Percentiles rank a stretch among this genome's conserved stretches.
Evolutionary conservation across 2,113 vertebrate species (phyloP).

Genomic region (Notechis scutatus): DNA sequence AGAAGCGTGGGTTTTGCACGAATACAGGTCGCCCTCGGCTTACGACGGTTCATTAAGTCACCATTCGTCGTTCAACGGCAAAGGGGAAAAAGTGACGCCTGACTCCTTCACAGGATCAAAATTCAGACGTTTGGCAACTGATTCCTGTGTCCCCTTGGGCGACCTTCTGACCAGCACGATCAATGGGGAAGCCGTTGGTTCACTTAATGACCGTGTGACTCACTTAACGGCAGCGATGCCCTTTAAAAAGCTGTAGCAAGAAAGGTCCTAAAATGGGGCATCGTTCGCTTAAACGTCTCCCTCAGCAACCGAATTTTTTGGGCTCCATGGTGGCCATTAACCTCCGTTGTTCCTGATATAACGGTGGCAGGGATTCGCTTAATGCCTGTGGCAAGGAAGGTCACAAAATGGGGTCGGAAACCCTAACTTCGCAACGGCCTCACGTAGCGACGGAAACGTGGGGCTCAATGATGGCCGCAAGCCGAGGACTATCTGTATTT

Average conservation of each 20-base stretch:
- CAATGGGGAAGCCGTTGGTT: background rate
- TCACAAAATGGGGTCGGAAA: background rate
- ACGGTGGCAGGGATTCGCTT: background rate
- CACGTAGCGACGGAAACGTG: fast-evolving
- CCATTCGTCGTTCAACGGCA: too few relatives aligned
- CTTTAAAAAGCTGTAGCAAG: too few relatives aligned
- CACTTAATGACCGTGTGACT: background rate
- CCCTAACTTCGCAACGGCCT: background rate
- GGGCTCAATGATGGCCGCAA: background rate
- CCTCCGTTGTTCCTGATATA: background rate
- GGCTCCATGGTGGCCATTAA: too few relatives aligned
- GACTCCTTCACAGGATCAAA: background rate
- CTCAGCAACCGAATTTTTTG: too few relatives aligned
- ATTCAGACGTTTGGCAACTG: background rate
- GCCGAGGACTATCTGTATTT: background rate
- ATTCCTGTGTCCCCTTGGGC: background rate
- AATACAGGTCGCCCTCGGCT: background rate
- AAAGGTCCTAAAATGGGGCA: too few relatives aligned
- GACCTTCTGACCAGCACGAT: background rate
- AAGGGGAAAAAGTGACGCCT: too few relatives aligned
- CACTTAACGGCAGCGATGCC: too few relatives aligned
- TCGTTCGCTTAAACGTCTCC: too few relatives aligned
- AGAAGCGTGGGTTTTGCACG: background rate
- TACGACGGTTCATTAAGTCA: background rate
- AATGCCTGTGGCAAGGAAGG: background rate